Percentiles rank a stretch among this genome's conserved stretches.
Evolutionary conservation across 2,113 vertebrate genomes (phyloP).

Genomic region (Blennius ocellaris): DNA sequence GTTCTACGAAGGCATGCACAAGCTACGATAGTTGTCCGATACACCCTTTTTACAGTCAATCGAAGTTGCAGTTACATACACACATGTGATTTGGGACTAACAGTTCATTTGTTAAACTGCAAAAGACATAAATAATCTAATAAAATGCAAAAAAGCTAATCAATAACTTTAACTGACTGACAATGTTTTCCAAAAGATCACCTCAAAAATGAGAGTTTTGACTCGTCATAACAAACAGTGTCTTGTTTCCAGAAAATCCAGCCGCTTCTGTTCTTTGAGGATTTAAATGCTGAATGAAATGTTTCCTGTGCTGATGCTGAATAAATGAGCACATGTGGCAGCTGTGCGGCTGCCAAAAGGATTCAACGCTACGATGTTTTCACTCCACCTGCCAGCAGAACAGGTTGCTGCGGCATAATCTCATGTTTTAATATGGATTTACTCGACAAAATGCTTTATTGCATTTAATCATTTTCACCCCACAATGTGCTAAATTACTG

Average conservation of each 20-base stretch:
- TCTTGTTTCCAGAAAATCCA: neutral
- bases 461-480: neutral
- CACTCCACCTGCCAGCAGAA: neutral
- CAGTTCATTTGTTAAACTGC: too few relatives aligned
- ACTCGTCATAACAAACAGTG: neutral
- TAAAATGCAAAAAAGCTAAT: too few relatives aligned
- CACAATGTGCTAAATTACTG: too few relatives aligned
- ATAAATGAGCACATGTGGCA: neutral
- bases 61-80: too few relatives aligned
- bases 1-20: too few relatives aligned
- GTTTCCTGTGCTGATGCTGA: conserved; percentile 6
- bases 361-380: conserved; percentile 3
- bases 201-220: neutral
- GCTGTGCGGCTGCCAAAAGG: neutral
- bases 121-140: too few relatives aligned
- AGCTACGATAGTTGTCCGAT: too few relatives aligned
- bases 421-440: neutral
- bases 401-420: neutral
- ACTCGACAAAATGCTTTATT: neutral
- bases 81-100: too few relatives aligned
- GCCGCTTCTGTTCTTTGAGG: neutral
- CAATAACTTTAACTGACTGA: too few relatives aligned
- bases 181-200: too few relatives aligned
- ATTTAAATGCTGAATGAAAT: neutral
- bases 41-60: too few relatives aligned